phyloP scores from a whole-genome alignment of 2,888 invertebrate genomes.

The Drosophila pegasa region DNA sequence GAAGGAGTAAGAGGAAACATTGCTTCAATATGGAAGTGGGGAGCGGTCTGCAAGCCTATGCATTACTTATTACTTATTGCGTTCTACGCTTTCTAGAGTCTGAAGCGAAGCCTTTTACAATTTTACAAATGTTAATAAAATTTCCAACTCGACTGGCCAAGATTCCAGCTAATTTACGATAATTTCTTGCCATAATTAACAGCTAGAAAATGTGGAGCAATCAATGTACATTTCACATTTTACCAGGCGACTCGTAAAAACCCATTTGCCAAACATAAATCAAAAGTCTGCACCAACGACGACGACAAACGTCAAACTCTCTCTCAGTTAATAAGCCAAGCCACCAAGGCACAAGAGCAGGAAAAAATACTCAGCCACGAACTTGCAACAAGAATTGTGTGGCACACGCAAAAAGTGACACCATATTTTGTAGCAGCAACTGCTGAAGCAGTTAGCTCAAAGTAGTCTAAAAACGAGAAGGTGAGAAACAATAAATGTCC shows the following conservation, averaged over 20 bases:
- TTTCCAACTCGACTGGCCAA: constrained; percentile 31
- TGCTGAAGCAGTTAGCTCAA: background rate
- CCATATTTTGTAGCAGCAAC: constrained; percentile 16
- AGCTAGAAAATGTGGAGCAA: constrained; percentile 42
- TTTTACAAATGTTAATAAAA: constrained; percentile 44
- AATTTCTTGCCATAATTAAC: constrained; percentile 56
- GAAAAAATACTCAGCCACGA: background rate
- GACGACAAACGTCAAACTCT: constrained; percentile 25
- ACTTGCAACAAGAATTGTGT: constrained; percentile 22
- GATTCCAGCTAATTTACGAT: constrained; percentile 43
- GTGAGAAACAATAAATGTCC: background rate
- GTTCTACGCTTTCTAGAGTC: constrained; percentile 12
- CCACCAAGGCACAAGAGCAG: constrained; percentile 9
- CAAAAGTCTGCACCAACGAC: constrained; percentile 15
- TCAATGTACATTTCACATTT: constrained; percentile 48
- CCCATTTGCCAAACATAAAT: constrained; percentile 47
- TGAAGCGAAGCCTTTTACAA: constrained; percentile 24
- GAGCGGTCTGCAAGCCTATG: constrained; percentile 15
- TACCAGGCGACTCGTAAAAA: constrained; percentile 29
- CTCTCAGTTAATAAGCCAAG: constrained; percentile 40
- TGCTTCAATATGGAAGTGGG: background rate
- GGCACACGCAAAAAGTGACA: constrained; percentile 26
- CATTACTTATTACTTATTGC: constrained; percentile 65
- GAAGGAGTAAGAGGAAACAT: no score
- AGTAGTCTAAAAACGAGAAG: background rate